Evolutionary conservation across 2,113 vertebrate species (phyloP).

Genomic region (Upupa epops): DNA sequence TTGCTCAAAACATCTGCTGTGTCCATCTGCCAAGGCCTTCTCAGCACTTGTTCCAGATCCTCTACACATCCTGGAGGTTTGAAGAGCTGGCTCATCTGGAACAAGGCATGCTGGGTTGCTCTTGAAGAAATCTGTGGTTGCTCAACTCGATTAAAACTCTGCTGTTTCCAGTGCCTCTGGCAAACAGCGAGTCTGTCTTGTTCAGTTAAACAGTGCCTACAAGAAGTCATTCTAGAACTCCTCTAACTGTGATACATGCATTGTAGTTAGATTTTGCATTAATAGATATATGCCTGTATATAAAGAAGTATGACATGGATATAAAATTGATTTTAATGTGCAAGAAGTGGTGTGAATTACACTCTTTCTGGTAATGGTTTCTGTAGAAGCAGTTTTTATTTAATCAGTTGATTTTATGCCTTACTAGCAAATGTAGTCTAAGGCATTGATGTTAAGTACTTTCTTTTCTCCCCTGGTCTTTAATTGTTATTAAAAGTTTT

Average conservation of each 20-base stretch:
- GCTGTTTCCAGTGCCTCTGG: not conserved
- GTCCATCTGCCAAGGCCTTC: not conserved
- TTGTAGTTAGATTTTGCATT: not conserved
- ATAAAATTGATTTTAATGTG: not conserved
- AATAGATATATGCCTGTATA: not conserved
- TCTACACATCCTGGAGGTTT: not conserved
- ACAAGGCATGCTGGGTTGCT: not conserved
- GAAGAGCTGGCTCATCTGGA: not conserved
- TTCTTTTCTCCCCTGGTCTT: not conserved
- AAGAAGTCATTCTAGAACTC: not conserved
- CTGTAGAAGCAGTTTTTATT: not conserved
- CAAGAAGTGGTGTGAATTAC: not conserved
- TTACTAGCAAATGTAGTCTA: not conserved
- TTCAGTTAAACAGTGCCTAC: not conserved
- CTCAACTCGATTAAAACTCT: rapidly evolving
- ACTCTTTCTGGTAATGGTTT: not conserved
- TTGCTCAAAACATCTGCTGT: not conserved
- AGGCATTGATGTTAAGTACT: not conserved
- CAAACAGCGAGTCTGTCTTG: not conserved
- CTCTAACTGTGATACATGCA: not conserved
- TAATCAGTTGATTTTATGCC: not conserved
- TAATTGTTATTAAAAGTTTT: not conserved
- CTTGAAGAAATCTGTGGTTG: not conserved
- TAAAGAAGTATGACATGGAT: not conserved
- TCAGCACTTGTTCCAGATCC: not conserved